Evolutionary conservation across 2,113 vertebrate genomes (phyloP).

Genomic region (Isurus oxyrinchus): DNA sequence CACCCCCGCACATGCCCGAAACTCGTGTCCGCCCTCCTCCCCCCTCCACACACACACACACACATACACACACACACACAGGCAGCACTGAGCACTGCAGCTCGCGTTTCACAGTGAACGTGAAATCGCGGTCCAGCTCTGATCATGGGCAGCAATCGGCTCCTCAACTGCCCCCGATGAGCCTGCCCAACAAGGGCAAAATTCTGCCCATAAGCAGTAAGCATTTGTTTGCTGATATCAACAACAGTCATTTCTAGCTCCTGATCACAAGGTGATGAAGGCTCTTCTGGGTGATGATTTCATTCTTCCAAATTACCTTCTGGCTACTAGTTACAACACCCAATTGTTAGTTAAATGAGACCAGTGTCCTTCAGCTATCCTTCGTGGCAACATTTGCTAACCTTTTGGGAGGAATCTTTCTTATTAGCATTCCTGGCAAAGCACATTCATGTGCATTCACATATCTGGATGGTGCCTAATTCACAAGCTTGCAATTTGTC

Average conservation of each 20-base stretch:
- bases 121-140: too few species aligned
- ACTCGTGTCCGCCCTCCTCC: too few species aligned
- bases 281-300: background rate
- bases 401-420: background rate
- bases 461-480: background rate
- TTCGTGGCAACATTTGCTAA: background rate
- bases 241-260: background rate
- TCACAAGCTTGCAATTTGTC: background rate
- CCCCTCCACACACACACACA: too few species aligned
- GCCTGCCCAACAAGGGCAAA: too few species aligned
- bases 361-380: background rate
- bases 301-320: background rate
- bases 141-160: too few species aligned
- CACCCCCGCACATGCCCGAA: too few species aligned
- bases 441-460: background rate
- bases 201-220: background rate
- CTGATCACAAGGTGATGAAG: background rate
- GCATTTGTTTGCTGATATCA: background rate
- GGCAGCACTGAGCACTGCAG: too few species aligned
- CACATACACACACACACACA: too few species aligned
- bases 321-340: background rate
- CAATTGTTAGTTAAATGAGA: background rate
- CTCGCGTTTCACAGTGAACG: too few species aligned
- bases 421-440: background rate
- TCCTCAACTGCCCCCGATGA: too few species aligned